Evolutionary conservation across 2,888 invertebrate genomes (phyloP), one percentile per base, ranked within the genome.

Genomic region (Folsomia manolachei): DNA sequence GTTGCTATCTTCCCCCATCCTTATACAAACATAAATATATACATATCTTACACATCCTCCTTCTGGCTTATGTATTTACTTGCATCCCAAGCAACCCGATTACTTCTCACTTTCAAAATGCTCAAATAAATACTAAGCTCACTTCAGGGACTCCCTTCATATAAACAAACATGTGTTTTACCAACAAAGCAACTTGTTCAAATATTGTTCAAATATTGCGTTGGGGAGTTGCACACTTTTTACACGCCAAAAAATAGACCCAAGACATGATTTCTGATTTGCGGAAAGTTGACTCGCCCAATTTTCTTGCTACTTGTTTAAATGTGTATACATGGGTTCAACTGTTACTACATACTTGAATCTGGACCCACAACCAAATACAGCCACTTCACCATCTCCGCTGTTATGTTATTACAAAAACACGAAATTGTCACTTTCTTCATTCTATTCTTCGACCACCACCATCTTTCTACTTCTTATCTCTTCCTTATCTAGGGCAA

Each of bases 201-300:
- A 56, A 56, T 56, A 56, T 39, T 39, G 39, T 14, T 39, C 39
- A 39, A 56, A 56, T 56, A 56, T 56, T 56, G 19, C 19, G 19
- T 56, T 19, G 7, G 56, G 56, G 56, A 56, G 11, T 56, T 14
- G 56, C 19, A 18, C 56, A 56, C 21, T 56, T 56, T 56, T 56
- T 56, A 56, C 56, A 56, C 56, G 39, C 39, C 39, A 39, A 39
- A 39, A 56, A 56, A 56, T 19, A 56, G 11, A 56, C 18, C 56
- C 7, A 56, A 21, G 21, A 56, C 56, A 56, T 19, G 56, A 56
- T 56, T 56, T 56, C 56, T 56, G 56, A 56, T 56, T 56, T 56
- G 39, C 39, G 39, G 39, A 39, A 39, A 39, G 39, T 39, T 39
- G 39, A 39, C 39, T 39, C 39, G 14, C 39, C 39, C 39, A 39